These are phyloP conservation scores for Spatula clypeata DNA, from an alignment of 2,797 vertebrate genomes.

Conservation along the genomic window DNA sequence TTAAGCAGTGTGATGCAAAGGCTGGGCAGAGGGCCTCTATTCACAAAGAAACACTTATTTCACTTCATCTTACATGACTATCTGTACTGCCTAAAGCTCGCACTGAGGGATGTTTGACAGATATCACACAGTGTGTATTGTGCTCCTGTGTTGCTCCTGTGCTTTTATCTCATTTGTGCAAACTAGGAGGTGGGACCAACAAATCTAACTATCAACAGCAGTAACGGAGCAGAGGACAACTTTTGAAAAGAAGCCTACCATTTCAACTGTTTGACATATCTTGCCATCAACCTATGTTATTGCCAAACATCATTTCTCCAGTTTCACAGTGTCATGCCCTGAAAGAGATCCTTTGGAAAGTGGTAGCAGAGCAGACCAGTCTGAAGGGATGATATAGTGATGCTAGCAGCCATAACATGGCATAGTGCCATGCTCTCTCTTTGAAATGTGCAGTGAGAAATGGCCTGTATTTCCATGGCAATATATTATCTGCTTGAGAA, in stretches of 20 bases:
- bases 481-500: conserved; percentile 56
- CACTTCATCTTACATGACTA: conserved; percentile 47
- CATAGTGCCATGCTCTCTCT: conserved; percentile 54
- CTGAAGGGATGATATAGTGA: conserved; percentile 62
- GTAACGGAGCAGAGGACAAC: neutral
- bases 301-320: conserved; percentile 52
- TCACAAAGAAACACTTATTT: conserved; percentile 76
- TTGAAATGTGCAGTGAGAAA: conserved; percentile 56
- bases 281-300: conserved; percentile 35
- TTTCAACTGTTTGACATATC: conserved; percentile 47
- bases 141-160: neutral
- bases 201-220: neutral
- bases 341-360: conserved; percentile 59
- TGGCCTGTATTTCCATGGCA: conserved; percentile 12
- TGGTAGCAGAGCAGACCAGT: conserved; percentile 56
- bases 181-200: neutral
- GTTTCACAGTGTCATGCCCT: conserved; percentile 40
- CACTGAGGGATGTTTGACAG: conserved; percentile 22
- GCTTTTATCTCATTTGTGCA: neutral
- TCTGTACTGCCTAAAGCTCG: conserved; percentile 46
- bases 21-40: conserved; percentile 56
- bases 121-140: neutral
- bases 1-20: conserved; percentile 77
- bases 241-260: conserved; percentile 7
- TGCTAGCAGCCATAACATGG: conserved; percentile 66